Evolutionary conservation across 2,888 invertebrate species (phyloP), one percentile per base, ranked within the genome.

Genomic region (Thereva nobilitata): DNA sequence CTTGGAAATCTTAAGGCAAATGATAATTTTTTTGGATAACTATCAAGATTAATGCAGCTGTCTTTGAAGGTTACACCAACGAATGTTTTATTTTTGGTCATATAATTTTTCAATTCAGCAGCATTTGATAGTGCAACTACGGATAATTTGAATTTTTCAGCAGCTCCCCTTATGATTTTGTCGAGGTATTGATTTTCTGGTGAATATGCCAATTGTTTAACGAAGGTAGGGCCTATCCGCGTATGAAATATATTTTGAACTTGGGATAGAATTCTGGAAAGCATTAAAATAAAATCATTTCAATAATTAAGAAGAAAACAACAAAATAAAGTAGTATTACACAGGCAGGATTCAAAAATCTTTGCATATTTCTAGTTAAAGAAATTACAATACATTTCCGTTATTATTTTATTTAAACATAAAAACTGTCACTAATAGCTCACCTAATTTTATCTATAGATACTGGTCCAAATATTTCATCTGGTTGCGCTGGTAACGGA

Each of bases 401-500:
- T n/a, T n/a, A n/a, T n/a, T n/a, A n/a, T n/a, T n/a, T n/a, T n/a
- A n/a, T n/a, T n/a, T n/a, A n/a, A n/a, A n/a, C n/a, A n/a, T n/a
- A n/a, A n/a, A n/a, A n/a, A n/a, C n/a, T n/a, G n/a, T n/a, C n/a
- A n/a, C n/a, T n/a, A n/a, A n/a, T n/a, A 23, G 23, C 3, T 10
- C 4, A 47, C 23, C 12, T 23, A 12, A 47, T 12, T 10, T 4
- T 4, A 12, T 23, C 5, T 9, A 4, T 12, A 12, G 8, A 47
- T 47, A 12, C n/a, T 4, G 47, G 47, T 4, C 4, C 12, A 2
- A 4, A 1, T 6, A 10, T 10, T 47, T 75, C 73, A 1, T 80
- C 79, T 0, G 88, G 87, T 69, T 85, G 83, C 1, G 23, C 23
- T 23, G 89, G 86, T 70, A 87, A 81, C 2, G 23, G 23, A 2